Conservation (phyloP, 2,113 vertebrate genomes). For the Anseranas semipalmata region DNA sequence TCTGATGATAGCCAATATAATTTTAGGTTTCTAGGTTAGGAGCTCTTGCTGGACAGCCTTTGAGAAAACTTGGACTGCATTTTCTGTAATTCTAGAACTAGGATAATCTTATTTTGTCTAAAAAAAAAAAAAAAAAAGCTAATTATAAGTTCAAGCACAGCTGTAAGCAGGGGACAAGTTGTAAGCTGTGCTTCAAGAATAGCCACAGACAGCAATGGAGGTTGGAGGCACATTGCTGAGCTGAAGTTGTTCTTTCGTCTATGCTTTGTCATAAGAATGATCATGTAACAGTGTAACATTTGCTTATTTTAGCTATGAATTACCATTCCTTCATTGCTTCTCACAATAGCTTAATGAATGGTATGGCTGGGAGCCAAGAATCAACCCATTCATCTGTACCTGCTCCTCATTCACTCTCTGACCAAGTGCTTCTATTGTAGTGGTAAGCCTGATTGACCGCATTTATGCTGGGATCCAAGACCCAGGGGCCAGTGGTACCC, state of each 20-base stretch:
- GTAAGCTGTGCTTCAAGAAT: not conserved
- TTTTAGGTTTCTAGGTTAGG: slow-evolving; percentile 14
- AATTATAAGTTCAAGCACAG: not conserved
- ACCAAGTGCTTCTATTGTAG: not conserved
- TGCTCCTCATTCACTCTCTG: not conserved
- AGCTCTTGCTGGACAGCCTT: not conserved
- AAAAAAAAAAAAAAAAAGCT: not conserved
- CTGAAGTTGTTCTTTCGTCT: not conserved
- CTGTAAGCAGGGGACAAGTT: not conserved
- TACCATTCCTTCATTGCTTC: not conserved
- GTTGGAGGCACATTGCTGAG: not conserved
- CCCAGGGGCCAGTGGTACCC: not conserved
- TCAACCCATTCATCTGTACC: not conserved
- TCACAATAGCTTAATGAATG: not conserved
- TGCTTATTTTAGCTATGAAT: not conserved
- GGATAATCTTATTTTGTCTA: not conserved
- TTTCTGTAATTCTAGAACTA: slow-evolving; percentile 7
- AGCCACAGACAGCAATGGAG: not conserved
- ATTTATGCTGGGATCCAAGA: not conserved
- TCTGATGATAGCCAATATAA: not conserved
- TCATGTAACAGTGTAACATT: not conserved
- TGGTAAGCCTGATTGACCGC: not conserved
- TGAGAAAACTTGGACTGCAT: not conserved
- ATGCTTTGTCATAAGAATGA: not conserved
- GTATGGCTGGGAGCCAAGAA: not conserved